Conservation (phyloP, 2,113 vertebrate species). For the Tapirus terrestris region DNA sequence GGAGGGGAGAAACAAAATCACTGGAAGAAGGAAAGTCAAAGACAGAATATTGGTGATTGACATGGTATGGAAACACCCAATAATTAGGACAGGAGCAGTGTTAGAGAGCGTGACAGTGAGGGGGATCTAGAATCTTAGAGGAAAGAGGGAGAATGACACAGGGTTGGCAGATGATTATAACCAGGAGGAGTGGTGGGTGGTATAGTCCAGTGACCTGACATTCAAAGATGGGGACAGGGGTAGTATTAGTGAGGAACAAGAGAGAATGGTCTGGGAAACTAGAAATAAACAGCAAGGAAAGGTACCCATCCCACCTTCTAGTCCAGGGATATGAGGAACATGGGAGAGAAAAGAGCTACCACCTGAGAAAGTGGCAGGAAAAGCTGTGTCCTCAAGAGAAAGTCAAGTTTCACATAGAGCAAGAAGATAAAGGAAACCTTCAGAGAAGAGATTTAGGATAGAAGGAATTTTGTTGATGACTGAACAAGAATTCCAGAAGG, state of each 20-base stretch:
- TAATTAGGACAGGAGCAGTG: background rate
- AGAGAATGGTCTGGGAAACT: background rate
- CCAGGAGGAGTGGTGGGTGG: background rate
- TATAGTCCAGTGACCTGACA: background rate
- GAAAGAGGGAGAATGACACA: background rate
- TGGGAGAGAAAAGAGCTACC: background rate
- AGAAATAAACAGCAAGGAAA: background rate
- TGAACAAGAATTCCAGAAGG: background rate
- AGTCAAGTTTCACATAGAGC: background rate
- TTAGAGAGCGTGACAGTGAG: background rate
- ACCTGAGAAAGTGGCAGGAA: background rate
- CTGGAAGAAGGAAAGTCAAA: background rate
- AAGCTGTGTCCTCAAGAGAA: background rate
- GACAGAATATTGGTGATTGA: background rate
- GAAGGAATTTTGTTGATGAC: conserved; percentile 27
- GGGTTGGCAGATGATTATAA: background rate
- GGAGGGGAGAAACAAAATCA: background rate
- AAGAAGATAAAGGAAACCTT: background rate
- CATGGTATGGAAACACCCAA: background rate
- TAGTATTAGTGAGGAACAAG: background rate
- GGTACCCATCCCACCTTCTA: background rate
- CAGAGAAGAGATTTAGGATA: background rate
- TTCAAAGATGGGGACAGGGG: background rate
- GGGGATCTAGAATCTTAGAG: background rate
- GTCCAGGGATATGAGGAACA: background rate